phyloP scores from a whole-genome alignment of 2,797 vertebrate species.

The Enteromius paludinosus region DNA sequence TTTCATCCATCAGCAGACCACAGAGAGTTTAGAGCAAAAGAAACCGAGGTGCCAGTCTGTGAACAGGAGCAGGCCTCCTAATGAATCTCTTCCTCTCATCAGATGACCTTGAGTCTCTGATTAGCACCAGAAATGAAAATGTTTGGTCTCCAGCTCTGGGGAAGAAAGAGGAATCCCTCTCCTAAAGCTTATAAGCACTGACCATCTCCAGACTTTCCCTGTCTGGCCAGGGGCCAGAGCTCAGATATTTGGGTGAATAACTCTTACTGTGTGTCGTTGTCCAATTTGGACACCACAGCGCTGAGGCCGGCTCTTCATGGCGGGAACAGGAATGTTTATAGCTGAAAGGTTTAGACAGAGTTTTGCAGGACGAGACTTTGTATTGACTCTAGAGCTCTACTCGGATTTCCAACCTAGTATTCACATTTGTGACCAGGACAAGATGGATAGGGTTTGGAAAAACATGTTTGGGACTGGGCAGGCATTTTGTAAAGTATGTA shows the following conservation, averaged over 20 bases:
- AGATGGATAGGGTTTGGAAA: constrained; percentile 33
- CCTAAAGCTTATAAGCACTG: constrained; percentile 40
- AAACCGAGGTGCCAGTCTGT: constrained; percentile 36
- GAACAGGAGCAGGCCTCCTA: constrained; percentile 43
- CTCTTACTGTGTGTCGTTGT: constrained; percentile 27
- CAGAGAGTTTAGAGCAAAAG: constrained; percentile 51
- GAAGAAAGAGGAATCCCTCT: constrained; percentile 28
- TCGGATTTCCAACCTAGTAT: constrained; percentile 18
- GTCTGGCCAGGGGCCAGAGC: constrained; percentile 33
- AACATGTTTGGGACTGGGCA: not conserved
- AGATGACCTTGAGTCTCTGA: constrained; percentile 51
- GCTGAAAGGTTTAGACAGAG: not conserved
- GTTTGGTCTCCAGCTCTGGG: constrained; percentile 55
- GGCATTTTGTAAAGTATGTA: constrained; percentile 8
- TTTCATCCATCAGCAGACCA: constrained; percentile 47
- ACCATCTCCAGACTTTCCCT: constrained; percentile 52
- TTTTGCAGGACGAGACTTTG: constrained; percentile 12
- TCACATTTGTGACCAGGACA: constrained; percentile 21
- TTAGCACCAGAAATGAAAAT: constrained; percentile 63
- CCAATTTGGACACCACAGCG: constrained; percentile 41
- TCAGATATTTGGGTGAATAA: constrained; percentile 30
- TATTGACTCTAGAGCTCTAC: constrained; percentile 14
- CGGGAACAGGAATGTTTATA: constrained; percentile 21
- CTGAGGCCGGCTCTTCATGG: not conserved
- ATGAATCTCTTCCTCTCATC: constrained; percentile 62